Evolutionary conservation across 2,113 vertebrate species (phyloP), one percentile per base, ranked within the genome.

Genomic region (Aspiorhynchus laticeps): DNA sequence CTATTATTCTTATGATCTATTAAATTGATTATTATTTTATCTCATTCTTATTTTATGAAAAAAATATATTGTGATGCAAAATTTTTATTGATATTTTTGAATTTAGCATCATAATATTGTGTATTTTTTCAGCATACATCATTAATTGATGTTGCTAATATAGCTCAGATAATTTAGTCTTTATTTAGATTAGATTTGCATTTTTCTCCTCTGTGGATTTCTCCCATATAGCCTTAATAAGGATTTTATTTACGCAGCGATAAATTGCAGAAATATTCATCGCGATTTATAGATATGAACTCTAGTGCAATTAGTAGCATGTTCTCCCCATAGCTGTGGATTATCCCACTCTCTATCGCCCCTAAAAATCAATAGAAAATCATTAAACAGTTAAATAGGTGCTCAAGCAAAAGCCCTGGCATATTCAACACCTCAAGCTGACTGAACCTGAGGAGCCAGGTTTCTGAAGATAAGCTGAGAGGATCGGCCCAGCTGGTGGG

Each of bases 401-500:
- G 21, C 67, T 74, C 43, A 38, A 51, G 43, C 28, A 12, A 53
- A 71, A 17, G 48, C 43, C 21, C 2, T 38, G 73, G 17, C 53
- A 26, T 76, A 76, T 67, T 75, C 43, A 0, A 21, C 26, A 69
- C 61, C 15, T 53, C 28, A 26, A 74, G n/a, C 78, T 61, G 78
- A 9, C 67, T 76, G 79, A 83, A 86, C 51, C 63, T 41, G 48
- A 36, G 71, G 59, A 86, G 75, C 90, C 65, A 69, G 86, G 91
- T 78, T 90, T 77, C 83, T 9, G 86, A 84, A 84, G 84, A 84
- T 84, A 89, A 91, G 91, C 93, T 90, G 90, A 92, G 93, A 91
- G 94, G 93, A 92, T 93, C 89, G 90, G 91, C 93, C 91, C 88
- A 91, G 91, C 92, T 90, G 80, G 74, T 65, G 80, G 79, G 85